Percentiles rank a stretch among this genome's conserved stretches.
phyloP scores from a whole-genome alignment of 2,113 vertebrate genomes.

The Glaucidium brasilianum region DNA sequence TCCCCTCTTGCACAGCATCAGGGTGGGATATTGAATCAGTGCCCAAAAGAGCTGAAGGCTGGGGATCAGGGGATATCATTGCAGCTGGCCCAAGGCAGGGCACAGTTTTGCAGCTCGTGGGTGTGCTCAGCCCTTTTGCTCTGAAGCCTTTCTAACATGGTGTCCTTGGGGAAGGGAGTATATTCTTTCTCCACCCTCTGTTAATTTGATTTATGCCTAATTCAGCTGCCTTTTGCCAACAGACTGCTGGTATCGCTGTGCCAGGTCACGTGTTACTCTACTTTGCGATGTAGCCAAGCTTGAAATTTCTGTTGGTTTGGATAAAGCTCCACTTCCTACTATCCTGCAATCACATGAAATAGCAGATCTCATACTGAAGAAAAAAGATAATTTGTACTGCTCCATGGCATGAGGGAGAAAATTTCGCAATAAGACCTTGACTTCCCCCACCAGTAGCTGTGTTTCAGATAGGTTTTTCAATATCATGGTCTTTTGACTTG shows the following conservation, averaged over 20 bases:
- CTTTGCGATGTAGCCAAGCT: not conserved
- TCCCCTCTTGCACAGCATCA: not conserved
- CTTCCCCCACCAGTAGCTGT: accelerated
- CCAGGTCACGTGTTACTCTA: not conserved
- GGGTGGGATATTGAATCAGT: not conserved
- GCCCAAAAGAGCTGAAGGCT: not conserved
- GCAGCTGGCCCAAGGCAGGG: not conserved
- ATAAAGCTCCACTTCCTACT: not conserved
- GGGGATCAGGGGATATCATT: too few species aligned
- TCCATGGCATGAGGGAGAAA: not conserved
- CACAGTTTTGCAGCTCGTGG: not conserved
- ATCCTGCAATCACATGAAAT: not conserved
- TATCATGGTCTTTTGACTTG: not conserved
- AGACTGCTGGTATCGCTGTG: not conserved
- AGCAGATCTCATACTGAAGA: not conserved
- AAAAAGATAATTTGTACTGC: not conserved
- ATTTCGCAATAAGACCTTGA: not conserved
- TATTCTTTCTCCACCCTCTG: not conserved
- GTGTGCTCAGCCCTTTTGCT: not conserved
- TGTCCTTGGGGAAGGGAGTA: not conserved
- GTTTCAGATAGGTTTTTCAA: not conserved
- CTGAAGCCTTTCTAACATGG: not conserved
- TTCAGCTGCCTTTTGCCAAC: not conserved
- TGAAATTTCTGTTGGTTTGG: not conserved
- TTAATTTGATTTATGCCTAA: not conserved